Evolutionary conservation across 2,888 invertebrate species (phyloP).

Genomic region (Blastobasis adustella): DNA sequence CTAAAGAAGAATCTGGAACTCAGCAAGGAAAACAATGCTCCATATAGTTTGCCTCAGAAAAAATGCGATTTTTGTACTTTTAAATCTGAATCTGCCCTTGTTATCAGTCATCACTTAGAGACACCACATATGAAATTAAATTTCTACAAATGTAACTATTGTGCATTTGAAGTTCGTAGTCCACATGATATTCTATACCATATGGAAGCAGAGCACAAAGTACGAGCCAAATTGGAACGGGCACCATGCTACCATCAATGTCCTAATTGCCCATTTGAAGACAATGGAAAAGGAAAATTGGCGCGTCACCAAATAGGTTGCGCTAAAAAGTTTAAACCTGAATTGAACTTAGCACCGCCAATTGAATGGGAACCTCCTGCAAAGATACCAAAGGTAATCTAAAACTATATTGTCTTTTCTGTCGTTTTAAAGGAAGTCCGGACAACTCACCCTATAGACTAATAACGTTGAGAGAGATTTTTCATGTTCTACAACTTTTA

Average conservation of each 20-base stretch:
- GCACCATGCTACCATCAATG: conserved; percentile 93
- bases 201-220: conserved; percentile 92
- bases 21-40: conserved; percentile 89
- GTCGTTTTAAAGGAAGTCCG: neutral
- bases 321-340: conserved; percentile 91
- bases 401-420: conserved; percentile 1
- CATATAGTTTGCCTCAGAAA: conserved; percentile 82
- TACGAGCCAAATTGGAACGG: conserved; percentile 87
- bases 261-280: conserved; percentile 94
- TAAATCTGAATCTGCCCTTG: conserved; percentile 88
- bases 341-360: conserved; percentile 89
- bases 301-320: conserved; percentile 92
- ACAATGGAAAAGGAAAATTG: conserved; percentile 93
- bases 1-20: conserved; percentile 89
- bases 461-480: too few species aligned
- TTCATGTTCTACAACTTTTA: too few species aligned
- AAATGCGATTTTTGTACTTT: conserved; percentile 93
- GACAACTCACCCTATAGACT: too few species aligned
- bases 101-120: conserved; percentile 90
- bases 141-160: conserved; percentile 90
- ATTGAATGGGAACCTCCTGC: conserved; percentile 95
- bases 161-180: conserved; percentile 85
- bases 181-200: conserved; percentile 93
- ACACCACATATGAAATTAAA: conserved; percentile 94
- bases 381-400: conserved; percentile 86